These are phyloP conservation scores for Oxyruncus cristatus DNA, from an alignment of 2,113 vertebrate species.

Conservation along the genomic window DNA sequence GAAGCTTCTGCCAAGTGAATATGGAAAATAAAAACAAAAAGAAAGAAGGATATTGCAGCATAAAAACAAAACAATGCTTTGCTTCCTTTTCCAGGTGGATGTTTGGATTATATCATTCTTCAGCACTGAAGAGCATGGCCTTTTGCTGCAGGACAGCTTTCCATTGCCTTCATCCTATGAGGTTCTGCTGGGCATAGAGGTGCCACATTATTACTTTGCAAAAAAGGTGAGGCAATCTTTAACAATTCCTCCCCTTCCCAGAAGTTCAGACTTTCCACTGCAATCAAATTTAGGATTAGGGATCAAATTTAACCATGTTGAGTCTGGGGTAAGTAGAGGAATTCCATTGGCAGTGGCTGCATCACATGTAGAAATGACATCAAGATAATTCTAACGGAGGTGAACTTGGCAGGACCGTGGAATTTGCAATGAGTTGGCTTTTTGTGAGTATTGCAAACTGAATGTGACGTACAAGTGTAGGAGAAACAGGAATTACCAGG, in stretches of 20 bases:
- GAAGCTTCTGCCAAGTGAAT: not conserved
- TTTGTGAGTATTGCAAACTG: not conserved
- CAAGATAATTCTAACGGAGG: not conserved
- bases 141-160: constrained; percentile 89
- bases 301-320: not conserved
- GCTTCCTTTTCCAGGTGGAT: constrained; percentile 74
- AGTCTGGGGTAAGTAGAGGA: not conserved
- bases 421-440: not conserved
- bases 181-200: constrained; percentile 85
- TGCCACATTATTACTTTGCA: constrained; percentile 92
- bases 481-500: not conserved
- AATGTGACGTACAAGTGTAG: accelerated
- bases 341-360: not conserved
- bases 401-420: not conserved
- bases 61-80: not conserved
- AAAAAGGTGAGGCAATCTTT: constrained; percentile 81
- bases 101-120: constrained; percentile 89
- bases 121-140: constrained; percentile 88
- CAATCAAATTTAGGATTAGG: too few relatives aligned
- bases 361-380: not conserved
- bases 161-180: constrained; percentile 78
- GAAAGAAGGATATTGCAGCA: not conserved
- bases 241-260: not conserved
- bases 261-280: not conserved
- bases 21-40: constrained; percentile 8